Evolutionary conservation across 2,797 vertebrate species (phyloP), one percentile per base, ranked within the genome.

Genomic region (Danio choprae): DNA sequence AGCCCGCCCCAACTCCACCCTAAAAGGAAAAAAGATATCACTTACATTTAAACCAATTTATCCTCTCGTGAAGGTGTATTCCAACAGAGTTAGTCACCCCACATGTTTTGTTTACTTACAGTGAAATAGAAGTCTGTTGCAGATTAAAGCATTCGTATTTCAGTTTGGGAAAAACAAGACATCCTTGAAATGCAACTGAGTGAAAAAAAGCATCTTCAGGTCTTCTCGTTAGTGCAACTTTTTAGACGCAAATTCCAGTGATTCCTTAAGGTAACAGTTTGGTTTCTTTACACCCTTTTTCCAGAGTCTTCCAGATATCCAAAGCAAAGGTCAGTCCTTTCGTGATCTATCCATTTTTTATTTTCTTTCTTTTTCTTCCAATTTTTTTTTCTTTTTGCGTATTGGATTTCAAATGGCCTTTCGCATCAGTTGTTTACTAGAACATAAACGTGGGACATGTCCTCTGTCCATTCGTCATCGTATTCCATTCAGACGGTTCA

Each of bases 211-310:
- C 91, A 90, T 93, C 91, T 92, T 92, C 91, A 90, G 90, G 89
- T 92, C 90, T 94, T 93, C 90, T 92, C 91, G 92, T 92, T 94
- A 95, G 94, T 94, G 94, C 94, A 95, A 94, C 92, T 93, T 92
- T 93, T 81, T 74, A 89, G 90, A 92, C 90, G 90, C 90, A 92
- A 93, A 94, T 91, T 93, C 92, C 93, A 90, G 86, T 91, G 89
- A 93, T 91, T 93, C 90, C 90, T 91, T 90, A 93, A 92, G 92
- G 92, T 90, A 83, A 91, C 89, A 87, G 71, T 91, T 92, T 90
- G 79, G 65, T 71, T 77, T 79, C 74, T 79, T 86, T 87, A 91
- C 90, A 92, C 86, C 69, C 87, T 90, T 88, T 29, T 29, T 88
- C 70, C 7, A 46, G 22, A 86, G 84, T 87, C 75, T 82, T 81